Evolutionary conservation across 92 coral and sea anemone genomes (phyloP), one percentile per base, ranked within the genome.

Genomic region (Umimayanthus chanpuru): DNA sequence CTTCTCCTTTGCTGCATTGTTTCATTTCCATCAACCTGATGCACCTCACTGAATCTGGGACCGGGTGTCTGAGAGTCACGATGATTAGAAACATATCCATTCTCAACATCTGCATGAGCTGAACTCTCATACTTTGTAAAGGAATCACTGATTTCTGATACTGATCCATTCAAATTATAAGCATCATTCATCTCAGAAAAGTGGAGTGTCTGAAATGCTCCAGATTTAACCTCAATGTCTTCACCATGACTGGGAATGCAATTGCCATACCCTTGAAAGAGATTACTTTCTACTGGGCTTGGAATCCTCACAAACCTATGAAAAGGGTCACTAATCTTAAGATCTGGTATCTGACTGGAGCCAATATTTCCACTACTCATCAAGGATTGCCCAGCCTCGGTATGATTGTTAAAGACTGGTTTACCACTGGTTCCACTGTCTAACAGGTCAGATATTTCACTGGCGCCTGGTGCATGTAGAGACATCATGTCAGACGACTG

Each of bases 401-500:
- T 50, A 50, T 61, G 40, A 18, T n/a, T 49, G 6, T 75, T 9
- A 18, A 38, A 12, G 58, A 12, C 79, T 18, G 8, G 5, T 61
- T 80, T 26, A 20, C 85, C 21, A 80, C 18, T 49, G 79, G 39
- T 75, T 38, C 79, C 79, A 21, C 50, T 39, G 49, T 75, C 26
- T 36, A 75, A 75, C 50, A 75, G 53, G 18, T 75, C 79, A 36
- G 79, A 39, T 75, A 75, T n/a, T 43, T 75, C 79, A 50, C 61
- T 88, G 44, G 81, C 18, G 9, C 90, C 85, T 49, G 67, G 86
- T 47, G 83, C 85, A 75, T 88, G 36, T 26, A 88, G 39, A 39
- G 94, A 92, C 0, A 86, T 79, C 58, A 87, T 74, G 25, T 91
- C 93, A 6, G 93, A 92, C 36, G 91, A 88, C 30, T 91, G 79